phyloP scores from a whole-genome alignment of 2,888 invertebrate species.

The Drosophila fungiperda region DNA sequence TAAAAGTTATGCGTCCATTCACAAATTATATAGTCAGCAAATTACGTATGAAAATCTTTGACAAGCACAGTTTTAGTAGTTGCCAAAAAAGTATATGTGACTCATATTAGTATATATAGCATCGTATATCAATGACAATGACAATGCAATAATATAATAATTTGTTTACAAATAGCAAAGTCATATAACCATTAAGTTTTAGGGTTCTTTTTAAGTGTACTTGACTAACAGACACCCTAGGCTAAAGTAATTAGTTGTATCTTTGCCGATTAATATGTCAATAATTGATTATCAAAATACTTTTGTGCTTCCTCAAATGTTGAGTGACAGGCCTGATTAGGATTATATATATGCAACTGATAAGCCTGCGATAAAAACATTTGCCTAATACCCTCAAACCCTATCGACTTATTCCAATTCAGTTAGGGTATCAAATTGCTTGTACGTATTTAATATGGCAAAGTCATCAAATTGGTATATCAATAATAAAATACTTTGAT shows the following conservation, averaged over 20 bases:
- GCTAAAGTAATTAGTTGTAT: not conserved
- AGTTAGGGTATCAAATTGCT: conserved; percentile 3
- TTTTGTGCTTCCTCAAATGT: not conserved
- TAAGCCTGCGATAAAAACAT: not conserved
- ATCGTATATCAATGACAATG: conserved; percentile 9
- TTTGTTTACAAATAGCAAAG: not conserved
- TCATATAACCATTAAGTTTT: not conserved
- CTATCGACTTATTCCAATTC: no score
- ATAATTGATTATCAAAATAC: not conserved
- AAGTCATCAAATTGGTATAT: not conserved
- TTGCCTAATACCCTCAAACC: no score
- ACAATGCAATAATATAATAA: conserved; percentile 3
- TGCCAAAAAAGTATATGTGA: conserved; percentile 4
- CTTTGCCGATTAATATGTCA: not conserved
- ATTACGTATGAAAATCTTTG: not conserved
- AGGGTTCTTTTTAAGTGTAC: not conserved
- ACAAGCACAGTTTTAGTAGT: conserved; percentile 12
- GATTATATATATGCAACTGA: not conserved
- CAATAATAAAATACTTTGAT: not conserved
- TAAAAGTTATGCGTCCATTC: conserved; percentile 2
- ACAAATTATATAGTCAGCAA: not conserved
- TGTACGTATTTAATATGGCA: not conserved
- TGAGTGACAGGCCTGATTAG: not conserved
- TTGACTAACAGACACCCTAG: conserved; percentile 11
- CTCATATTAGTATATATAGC: not conserved